Base-by-base conservation (phyloP, 2,113 vertebrate species). In the Oreocharis arfaki region DNA sequence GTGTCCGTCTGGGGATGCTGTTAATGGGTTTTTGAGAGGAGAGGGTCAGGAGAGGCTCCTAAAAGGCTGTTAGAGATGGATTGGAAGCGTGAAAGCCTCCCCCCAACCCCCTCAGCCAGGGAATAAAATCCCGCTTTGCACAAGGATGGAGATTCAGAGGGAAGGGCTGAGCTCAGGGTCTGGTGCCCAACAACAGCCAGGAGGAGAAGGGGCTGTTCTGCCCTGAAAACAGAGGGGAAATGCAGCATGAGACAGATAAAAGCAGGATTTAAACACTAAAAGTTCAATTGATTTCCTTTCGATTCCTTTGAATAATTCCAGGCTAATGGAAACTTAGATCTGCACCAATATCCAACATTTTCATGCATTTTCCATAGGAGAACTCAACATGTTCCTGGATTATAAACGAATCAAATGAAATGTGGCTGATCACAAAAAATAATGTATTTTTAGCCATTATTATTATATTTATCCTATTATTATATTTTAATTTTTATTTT, bases 371-470 rank as follows among this genome's bases (percentile, higher is more conserved):
- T 64, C 41, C 18, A 5, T 3, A 2, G 12, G 3, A 19, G 28
- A 64, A 28, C 28, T 15, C 82, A 39, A 7, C 4, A 1, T 5
- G 11, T 9, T 27, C 28, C 14, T 33, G 59, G n/a, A 24, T 19
- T 35, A 4, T 14, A 7, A 0, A 3, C 11, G 37, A 49, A 12
- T 7, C 30, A 23, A 24, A 4, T 2, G 15, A 39, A 71, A 13
- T 1, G 1, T 12, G 21, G 21, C 28, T 27, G 18, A 32, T 56
- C 8, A 28, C 27, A 35, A 42, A 18, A 6, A 6, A 16, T 6
- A 22, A 7, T 39, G 20, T 6, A 5, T 50, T 59, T 59, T 69
- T 24, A 59, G 28, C 26, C 39, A 46, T 47, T 64, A 7, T 28
- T 63, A n/a, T 28, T 10, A 20, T 16, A 37, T 24, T 30, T 3